Evolutionary conservation across 2,113 vertebrate species (phyloP).

Genomic region (Taxidea taxus): DNA sequence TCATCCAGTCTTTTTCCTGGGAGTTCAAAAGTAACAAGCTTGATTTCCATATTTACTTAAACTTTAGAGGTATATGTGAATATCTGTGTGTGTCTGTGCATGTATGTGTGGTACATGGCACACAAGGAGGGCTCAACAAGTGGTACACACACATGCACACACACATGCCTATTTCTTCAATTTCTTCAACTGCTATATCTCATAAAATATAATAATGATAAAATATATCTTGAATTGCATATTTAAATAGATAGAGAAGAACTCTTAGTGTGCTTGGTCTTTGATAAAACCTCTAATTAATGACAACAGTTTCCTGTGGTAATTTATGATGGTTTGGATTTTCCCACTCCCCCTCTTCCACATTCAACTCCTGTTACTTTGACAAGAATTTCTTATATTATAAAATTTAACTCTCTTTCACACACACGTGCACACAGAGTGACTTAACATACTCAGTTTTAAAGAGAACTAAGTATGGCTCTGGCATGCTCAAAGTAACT

Average conservation of each 20-base stretch:
- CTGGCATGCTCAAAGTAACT: background rate
- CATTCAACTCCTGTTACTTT: background rate
- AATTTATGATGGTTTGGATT: background rate
- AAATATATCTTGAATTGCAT: background rate
- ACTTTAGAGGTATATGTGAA: background rate
- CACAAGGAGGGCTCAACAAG: background rate
- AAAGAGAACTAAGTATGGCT: background rate
- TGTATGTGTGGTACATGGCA: fast-evolving
- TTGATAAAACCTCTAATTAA: background rate
- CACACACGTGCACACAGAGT: too few relatives aligned
- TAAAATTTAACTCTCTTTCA: background rate
- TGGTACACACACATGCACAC: background rate
- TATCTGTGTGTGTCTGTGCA: background rate
- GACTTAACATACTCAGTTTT: background rate
- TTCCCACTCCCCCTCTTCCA: background rate
- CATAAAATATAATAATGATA: background rate
- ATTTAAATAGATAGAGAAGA: background rate
- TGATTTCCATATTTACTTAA: background rate
- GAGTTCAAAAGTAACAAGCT: background rate
- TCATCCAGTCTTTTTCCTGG: background rate
- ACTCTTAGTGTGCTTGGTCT: background rate
- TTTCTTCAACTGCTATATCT: background rate
- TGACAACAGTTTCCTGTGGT: background rate
- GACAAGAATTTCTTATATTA: background rate
- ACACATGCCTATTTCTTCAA: background rate